Conservation (phyloP, 92 coral and sea anemone genomes). For the Epizoanthus fatuus region DNA sequence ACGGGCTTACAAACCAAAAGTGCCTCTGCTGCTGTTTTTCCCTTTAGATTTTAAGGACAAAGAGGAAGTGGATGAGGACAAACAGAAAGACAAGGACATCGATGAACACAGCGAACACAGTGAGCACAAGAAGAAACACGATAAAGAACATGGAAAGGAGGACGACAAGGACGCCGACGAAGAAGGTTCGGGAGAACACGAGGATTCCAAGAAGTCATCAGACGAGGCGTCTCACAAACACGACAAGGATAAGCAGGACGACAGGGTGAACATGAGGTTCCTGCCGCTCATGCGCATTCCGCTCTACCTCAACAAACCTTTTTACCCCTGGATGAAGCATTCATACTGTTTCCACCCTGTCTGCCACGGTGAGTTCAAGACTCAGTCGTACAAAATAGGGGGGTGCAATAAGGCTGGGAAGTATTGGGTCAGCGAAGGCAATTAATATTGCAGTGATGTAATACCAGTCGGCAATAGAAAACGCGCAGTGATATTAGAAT, state of each 20-base stretch:
- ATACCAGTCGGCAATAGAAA: neutral
- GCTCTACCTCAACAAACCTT: conserved; percentile 39
- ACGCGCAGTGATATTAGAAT: too few species aligned
- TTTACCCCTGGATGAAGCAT: conserved; percentile 46
- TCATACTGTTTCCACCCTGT: conserved; percentile 48
- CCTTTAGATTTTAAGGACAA: neutral
- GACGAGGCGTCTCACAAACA: neutral
- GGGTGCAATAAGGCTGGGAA: neutral
- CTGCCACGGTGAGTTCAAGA: conserved; percentile 29
- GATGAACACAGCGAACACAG: conserved; percentile 18
- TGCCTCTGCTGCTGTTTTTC: neutral
- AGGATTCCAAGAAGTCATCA: conserved; percentile 17
- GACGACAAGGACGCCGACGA: conserved; percentile 7
- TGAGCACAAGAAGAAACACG: conserved; percentile 4
- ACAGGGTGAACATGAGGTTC: conserved; percentile 29
- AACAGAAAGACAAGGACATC: conserved; percentile 24
- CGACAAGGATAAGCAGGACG: conserved; percentile 17
- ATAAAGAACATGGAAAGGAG: conserved; percentile 24
- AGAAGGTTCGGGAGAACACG: conserved; percentile 23
- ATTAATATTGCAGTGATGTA: neutral
- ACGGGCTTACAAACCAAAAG: too few species aligned
- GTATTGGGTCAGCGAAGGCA: too few species aligned
- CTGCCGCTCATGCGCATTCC: conserved; percentile 41
- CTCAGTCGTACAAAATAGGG: neutral
- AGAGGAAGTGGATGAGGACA: conserved; percentile 23